Evolutionary conservation across 2,888 invertebrate species (phyloP), one percentile per base, ranked within the genome.

Genomic region (Thelaira solivaga): DNA sequence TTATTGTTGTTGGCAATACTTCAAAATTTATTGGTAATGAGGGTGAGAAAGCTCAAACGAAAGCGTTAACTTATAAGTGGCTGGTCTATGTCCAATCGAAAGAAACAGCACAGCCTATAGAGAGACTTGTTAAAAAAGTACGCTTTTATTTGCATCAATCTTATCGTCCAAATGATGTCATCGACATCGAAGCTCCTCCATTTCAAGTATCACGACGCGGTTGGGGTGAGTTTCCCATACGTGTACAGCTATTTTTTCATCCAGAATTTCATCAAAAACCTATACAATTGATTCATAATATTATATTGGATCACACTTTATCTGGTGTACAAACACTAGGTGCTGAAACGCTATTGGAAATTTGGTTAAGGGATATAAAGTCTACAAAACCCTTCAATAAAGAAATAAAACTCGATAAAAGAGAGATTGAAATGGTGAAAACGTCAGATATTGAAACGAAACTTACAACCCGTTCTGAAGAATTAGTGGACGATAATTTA

Each of bases 181-280:
- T 97, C 6, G 94, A 95, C 86, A 90, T 97, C 7, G 94, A 94
- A 71, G 90, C 92, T 34, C 91, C 94, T 0, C 97, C 97, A 0
- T 97, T 94, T 90, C 95, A 96, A 89, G 87, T 97, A 69, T 93
- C 94, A 0, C 91, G 96, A 36, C 92, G 95, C 73, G 97, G 97
- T 16, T 97, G 97, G 97, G 97, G 97, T 10, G 97, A 97, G 90
- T 97, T 97, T 89, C 95, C 95, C 0, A 91, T 96, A 4, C 90
- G 94, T 59, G 91, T 96, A 2, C 94, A 95, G 86, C 90, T 97
- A 1, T 94, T 94, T 88, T 97, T 97, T 86, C 89, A 91, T 4
- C 90, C 91, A 39, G 92, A 94, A 68, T 87, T 90, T 6, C 88
- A 93, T 13, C 95, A 97, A 87, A 93, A 95, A 76, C 94, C 96